Evolutionary conservation across 2,888 invertebrate species (phyloP).

Genomic region (Nyleta sp.): DNA sequence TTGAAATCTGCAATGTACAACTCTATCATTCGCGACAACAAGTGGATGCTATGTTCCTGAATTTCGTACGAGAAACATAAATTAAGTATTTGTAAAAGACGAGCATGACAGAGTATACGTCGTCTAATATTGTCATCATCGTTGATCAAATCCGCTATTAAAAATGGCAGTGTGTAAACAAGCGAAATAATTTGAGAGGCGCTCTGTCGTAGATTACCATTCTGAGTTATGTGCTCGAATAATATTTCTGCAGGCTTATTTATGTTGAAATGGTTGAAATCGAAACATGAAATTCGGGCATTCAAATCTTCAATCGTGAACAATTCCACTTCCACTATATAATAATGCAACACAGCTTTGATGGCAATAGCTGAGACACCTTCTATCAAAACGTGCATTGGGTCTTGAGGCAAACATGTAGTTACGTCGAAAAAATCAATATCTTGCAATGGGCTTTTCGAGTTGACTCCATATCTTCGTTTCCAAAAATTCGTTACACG

Average conservation of each 20-base stretch:
- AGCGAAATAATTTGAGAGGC: background rate
- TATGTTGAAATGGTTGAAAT: constrained; percentile 5
- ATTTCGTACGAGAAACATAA: constrained; percentile 7
- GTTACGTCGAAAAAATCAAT: constrained; percentile 22
- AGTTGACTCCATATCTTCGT: constrained; percentile 32
- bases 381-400: constrained; percentile 8
- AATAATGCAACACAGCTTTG: background rate
- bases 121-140: background rate
- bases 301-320: background rate
- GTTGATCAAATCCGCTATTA: background rate
- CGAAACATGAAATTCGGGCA: background rate
- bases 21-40: background rate
- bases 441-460: background rate
- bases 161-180: background rate
- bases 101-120: background rate
- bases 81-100: constrained; percentile 3
- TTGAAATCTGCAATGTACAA: background rate
- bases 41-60: background rate
- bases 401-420: constrained; percentile 16
- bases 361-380: constrained; percentile 2
- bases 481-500: constrained; percentile 24
- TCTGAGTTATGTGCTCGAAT: background rate
- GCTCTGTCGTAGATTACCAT: background rate
- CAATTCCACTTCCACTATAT: background rate
- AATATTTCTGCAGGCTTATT: constrained; percentile 6